Base-by-base conservation (phyloP, 2,888 invertebrate species). In the Ectemnius lituratus region DNA sequence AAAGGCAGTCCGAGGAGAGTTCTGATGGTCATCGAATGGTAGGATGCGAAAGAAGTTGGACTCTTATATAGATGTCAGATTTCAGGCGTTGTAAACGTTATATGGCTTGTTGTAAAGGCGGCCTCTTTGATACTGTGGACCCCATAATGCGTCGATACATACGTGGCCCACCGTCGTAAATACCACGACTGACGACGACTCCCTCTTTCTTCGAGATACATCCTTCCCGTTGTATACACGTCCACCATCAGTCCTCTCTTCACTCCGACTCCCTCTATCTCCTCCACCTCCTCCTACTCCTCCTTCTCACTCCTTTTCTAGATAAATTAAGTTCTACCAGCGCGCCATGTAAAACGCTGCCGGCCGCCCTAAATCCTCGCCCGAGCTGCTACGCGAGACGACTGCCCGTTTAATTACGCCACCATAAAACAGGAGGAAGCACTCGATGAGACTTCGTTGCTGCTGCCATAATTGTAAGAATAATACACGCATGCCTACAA, bases 31-130 rank as follows among this genome's bases (percentile, higher is more conserved):
- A 62, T 60, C 62, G 60, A 52, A 16, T 37, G 49, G 23, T 70
- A 60, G 74, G 70, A 62, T 74, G 77, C 65, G 62, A 66, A 74
- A 64, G 63, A 61, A 62, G 75, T 68, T 72, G 74, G 75, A 70
- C 76, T 76, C 75, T 84, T 86, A 88, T 88, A 88, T 87, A 88
- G 89, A 90, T 87, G 89, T 89, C 88, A 88, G 88, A 88, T 87
- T 88, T 88, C 85, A 84, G 84, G 82, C 83, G 88, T 82, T 86
- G 88, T 89, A 90, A 90, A 90, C 86, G 84, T 82, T 85, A 87
- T 87, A 87, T 85, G 85, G 84, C 77, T 83, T 79, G 86, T 79
- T 87, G 85, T 87, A 87, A 88, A 83, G 82, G 85, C 87, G 90
- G 90, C 79, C 77, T 78, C 90, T 90, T 90, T 90, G 90, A 89